These are phyloP conservation scores for Pammene fasciana DNA, from an alignment of 2,888 invertebrate species.

Conservation along the genomic window DNA sequence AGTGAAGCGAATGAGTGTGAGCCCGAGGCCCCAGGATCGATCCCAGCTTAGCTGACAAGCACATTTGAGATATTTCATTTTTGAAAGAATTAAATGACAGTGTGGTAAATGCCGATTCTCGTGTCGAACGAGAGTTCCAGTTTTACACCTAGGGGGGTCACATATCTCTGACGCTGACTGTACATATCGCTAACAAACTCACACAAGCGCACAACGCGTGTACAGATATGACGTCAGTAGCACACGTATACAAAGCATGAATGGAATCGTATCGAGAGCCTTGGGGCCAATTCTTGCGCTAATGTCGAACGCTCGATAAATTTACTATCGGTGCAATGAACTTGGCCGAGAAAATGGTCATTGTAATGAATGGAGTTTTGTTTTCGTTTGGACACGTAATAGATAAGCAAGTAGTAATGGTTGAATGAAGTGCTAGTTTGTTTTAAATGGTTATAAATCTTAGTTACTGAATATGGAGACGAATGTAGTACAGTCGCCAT, in stretches of 20 bases:
- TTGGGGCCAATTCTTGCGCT: constrained; percentile 38
- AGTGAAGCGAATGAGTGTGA: too few species aligned
- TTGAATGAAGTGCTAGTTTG: not conserved
- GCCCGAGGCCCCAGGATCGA: too few species aligned
- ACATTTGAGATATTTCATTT: too few species aligned
- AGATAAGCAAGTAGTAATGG: not conserved
- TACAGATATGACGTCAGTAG: constrained; percentile 28
- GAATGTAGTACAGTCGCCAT: too few species aligned
- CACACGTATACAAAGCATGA: constrained; percentile 60
- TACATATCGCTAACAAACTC: constrained; percentile 45
- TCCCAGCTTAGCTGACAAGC: too few species aligned
- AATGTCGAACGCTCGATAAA: constrained; percentile 33
- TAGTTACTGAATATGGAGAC: not conserved
- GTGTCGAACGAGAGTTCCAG: too few species aligned
- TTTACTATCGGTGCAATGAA: constrained; percentile 64
- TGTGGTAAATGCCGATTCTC: too few species aligned
- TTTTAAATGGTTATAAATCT: not conserved
- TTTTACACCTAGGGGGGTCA: too few species aligned
- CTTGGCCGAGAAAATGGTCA: constrained; percentile 52
- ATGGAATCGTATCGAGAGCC: constrained; percentile 52
- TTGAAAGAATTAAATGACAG: too few species aligned
- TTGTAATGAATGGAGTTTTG: constrained; percentile 20
- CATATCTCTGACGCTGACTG: too few species aligned
- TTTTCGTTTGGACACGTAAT: not conserved
- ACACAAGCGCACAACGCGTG: constrained; percentile 5